A percentile compares a stretch with the other conserved stretches of the same genome.
Conservation (phyloP, 2,888 invertebrate genomes). For the Parochlus steinenii region DNA sequence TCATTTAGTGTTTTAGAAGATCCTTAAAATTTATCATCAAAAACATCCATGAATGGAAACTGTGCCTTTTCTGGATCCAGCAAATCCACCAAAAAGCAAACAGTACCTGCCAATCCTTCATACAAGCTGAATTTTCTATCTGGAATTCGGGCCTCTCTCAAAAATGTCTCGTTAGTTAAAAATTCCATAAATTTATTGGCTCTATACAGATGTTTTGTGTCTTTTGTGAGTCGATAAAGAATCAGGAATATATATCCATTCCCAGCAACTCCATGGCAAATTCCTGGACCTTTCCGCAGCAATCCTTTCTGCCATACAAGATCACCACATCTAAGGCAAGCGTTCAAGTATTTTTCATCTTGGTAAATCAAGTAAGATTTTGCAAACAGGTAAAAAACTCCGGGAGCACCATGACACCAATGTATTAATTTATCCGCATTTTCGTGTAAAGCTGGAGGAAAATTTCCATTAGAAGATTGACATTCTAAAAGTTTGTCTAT, state of each 20-base stretch:
- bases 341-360: constrained; percentile 51
- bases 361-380: constrained; percentile 60
- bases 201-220: constrained; percentile 51
- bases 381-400: constrained; percentile 63
- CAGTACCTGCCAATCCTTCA: constrained; percentile 76
- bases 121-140: constrained; percentile 70
- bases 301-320: constrained; percentile 71
- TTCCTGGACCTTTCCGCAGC: constrained; percentile 71
- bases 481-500: constrained; percentile 46
- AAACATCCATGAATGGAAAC: constrained; percentile 72
- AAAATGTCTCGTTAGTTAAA: constrained; percentile 46
- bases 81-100: constrained; percentile 65
- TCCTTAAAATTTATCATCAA: too few relatives aligned
- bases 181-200: constrained; percentile 64
- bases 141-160: constrained; percentile 50
- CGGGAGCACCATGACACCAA: constrained; percentile 85
- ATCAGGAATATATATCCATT: constrained; percentile 67
- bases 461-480: constrained; percentile 57
- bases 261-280: constrained; percentile 78
- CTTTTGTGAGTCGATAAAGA: constrained; percentile 54
- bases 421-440: constrained; percentile 59
- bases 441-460: constrained; percentile 53
- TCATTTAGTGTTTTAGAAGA: too few relatives aligned
- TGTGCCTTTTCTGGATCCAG: constrained; percentile 51
- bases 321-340: constrained; percentile 52